Evolutionary conservation across 2,113 vertebrate species (phyloP), one percentile per base, ranked within the genome.

Genomic region (Cephalopholis sonnerati): DNA sequence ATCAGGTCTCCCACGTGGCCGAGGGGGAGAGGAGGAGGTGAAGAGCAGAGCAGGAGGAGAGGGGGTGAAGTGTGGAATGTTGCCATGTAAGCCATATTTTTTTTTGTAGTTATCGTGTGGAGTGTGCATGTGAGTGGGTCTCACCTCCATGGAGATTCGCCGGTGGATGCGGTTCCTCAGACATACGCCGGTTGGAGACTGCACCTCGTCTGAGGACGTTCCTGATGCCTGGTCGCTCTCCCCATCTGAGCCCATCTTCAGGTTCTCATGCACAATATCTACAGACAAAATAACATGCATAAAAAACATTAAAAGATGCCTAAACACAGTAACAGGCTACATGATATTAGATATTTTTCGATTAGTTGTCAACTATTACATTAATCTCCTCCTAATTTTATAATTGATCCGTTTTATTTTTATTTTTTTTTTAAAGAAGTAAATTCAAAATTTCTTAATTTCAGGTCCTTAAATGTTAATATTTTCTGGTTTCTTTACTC

Each of bases 261-360:
- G 93, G 93, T 99, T 99, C 95, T 99, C 98, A 69, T 99, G 98
- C 80, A 99, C 98, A 74, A 99, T 99, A 93, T 99, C 98, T 99
- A 74, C 41, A 76, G 75, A 39, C 7, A 46, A 8, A 59, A 73
- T 27, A 18, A n/a, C n/a, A n/a, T n/a, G n/a, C n/a, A n/a, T n/a
- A n/a, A 2, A 54, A n/a, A n/a, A 55, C 9, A 27, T 11, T 7
- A 50, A 18, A 67, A 67, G 18, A n/a, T 5, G 15, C 15, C 24
- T 73, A 36, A 48, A 48, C 39, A 73, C 17, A 48, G 12, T 24
- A 36, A 73, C 15, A 16, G 41, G 18, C 7, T 27, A 62, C 41
- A 48, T 11, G 18, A 9, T n/a, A 5, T 1, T 58, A 1, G 5
- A 18, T n/a, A 50, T 32, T 22, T n/a, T 8, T 20, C 9, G 13